phyloP scores from a whole-genome alignment of 2,888 invertebrate genomes.

The Oscheius sp. region DNA sequence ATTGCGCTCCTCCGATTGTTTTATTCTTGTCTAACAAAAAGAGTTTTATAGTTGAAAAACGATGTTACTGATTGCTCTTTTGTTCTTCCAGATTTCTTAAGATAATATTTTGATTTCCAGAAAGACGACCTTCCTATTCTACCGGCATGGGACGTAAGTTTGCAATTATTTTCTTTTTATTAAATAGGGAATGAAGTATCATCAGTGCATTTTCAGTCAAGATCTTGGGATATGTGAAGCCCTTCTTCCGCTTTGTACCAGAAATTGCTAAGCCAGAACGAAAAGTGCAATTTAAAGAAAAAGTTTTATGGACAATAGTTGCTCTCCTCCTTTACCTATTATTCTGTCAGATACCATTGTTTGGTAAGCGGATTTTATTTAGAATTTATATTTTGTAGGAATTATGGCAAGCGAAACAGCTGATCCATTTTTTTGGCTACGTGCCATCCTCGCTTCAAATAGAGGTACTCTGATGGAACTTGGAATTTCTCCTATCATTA shows the following conservation, averaged over 20 bases:
- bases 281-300: constrained; percentile 99
- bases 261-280: constrained; percentile 99
- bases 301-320: constrained; percentile 99
- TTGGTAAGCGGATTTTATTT: constrained; percentile 49
- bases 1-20: too few relatives aligned
- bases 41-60: too few relatives aligned
- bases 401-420: constrained; percentile 99
- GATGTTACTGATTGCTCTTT: too few relatives aligned
- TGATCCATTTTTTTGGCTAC: constrained; percentile 99
- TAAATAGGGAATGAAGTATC: too few relatives aligned
- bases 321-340: constrained; percentile 99
- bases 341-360: constrained; percentile 89
- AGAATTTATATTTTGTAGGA: constrained; percentile 74
- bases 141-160: too few relatives aligned
- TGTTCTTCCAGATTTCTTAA: too few relatives aligned
- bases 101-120: too few relatives aligned
- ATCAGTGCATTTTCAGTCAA: constrained; percentile 77
- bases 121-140: too few relatives aligned
- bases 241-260: constrained; percentile 99
- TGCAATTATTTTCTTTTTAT: too few relatives aligned
- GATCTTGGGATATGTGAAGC: constrained; percentile 99
- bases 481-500: constrained; percentile 98
- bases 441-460: constrained; percentile 98
- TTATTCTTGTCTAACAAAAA: too few relatives aligned
- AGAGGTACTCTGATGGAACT: constrained; percentile 98